Base-by-base conservation (phyloP, 2,888 invertebrate species). In the Hyposoter dolosus region DNA sequence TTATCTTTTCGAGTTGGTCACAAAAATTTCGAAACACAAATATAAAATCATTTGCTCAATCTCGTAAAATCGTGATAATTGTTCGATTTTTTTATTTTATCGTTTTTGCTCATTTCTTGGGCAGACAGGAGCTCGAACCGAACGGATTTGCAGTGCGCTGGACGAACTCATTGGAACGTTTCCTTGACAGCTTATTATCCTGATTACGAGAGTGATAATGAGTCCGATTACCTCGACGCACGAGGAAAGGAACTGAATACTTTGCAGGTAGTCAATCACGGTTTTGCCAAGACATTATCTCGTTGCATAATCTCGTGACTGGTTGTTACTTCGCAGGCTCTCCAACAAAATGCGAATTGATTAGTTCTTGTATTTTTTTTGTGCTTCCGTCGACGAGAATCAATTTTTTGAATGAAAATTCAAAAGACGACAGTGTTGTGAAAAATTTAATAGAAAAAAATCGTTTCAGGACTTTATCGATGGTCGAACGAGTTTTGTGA, bases 171-270 rank as follows among this genome's bases (percentile, higher is more conserved):
- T 84, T 89, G 92, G 81, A 95, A 95, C 88, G 95, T 95, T 0
- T 94, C 94, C 1, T 88, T 95, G 69, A 93, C 95, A 2, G 95
- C 95, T 0, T 95, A 95, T 90, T 95, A 94, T 91, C 95, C 95
- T 0, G 94, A 94, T 88, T 95, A 93, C 86, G 90, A 89, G 10
- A 94, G 94, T n/a, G 94, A 94, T 50, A 88, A 93, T 63, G 94
- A 94, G 82, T 90, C 90, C 23, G 95, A 94, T 80, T 94, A 94
- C 88, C 89, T 93, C 82, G 95, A 95, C 83, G 91, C 90, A 45
- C 92, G 90, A 80, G 95, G 94, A 71, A 93, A 94, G 88, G 94
- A 94, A 89, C 87, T 95, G 56, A 90, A 93, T 72, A 94, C 94
- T 2, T 90, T 95, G 53, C 95, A 95, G 94, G 95, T 95, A 32